Evolutionary conservation across 2,113 vertebrate species (phyloP), one percentile per base, ranked within the genome.

Genomic region (Stigmatopora argus): DNA sequence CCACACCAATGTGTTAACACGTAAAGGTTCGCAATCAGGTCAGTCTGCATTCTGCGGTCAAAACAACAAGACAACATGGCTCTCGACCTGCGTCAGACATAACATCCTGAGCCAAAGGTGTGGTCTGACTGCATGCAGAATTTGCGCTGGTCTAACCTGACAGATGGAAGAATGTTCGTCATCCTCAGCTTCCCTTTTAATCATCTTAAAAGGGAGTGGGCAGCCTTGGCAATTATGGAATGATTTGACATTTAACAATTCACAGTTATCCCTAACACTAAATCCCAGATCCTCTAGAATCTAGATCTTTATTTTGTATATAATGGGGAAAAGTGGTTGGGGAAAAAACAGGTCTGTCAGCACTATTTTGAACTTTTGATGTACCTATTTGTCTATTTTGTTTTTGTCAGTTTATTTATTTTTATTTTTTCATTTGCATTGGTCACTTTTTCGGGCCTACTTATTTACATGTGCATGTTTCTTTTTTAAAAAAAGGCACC

Each of bases 141-240:
- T 52, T 35, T 15, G 13, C 62, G 58, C 67, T 11, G 15, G 80
- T 76, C 63, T 44, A 78, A 83, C 80, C 72, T 48, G 69, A 71
- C 68, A 62, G 7, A 51, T 8, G 7, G 18, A 51, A n/a, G 48
- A 51, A 51, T 51, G 48, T 19, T 57, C 18, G 49, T 12, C 5
- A 41, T 41, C 38, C 38, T 41, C 38, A 4, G 8, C 58, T 4
- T 56, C 13, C 12, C n/a, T 23, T 12, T 55, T 64, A 13, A 67
- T 38, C 49, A 56, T 26, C 52, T 64, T 23, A 49, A 23, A 14
- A 63, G 44, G 8, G 41, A 41, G 1, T 23, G 46, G 17, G 3
- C 23, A 3, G 19, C 63, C 68, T 0, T 17, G 41, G 44, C 21
- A 55, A 71, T 47, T 1, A 53, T 17, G 53, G 26, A 11, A 61